Percentiles rank a stretch among this genome's conserved stretches.
Evolutionary conservation across 2,113 vertebrate species (phyloP).

Genomic region (Sphaerodactylus townsendi): DNA sequence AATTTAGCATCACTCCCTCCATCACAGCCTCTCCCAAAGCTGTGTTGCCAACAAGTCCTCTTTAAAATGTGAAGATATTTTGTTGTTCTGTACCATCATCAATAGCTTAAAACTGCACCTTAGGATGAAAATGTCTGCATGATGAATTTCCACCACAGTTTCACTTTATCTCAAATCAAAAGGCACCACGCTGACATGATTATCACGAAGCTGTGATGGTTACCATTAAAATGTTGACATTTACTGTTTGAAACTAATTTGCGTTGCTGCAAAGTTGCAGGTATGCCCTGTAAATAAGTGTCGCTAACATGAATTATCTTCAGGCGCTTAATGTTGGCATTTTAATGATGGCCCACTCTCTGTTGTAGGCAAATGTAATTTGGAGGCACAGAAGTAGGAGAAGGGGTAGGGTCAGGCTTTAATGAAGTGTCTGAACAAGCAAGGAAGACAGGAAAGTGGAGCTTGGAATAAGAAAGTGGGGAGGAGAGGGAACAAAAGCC

Average conservation of each 20-base stretch:
- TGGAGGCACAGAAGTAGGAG: slow-evolving; percentile 38
- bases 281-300: slow-evolving; percentile 63
- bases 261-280: slow-evolving; percentile 47
- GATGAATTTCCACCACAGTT: slow-evolving; percentile 43
- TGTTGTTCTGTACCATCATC: slow-evolving; percentile 12
- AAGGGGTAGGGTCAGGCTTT: slow-evolving; percentile 30
- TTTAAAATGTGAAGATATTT: neutral
- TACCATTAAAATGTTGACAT: slow-evolving; percentile 53
- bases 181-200: slow-evolving; percentile 31
- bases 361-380: slow-evolving; percentile 45
- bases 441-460: slow-evolving; percentile 43
- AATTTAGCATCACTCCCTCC: neutral
- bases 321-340: slow-evolving; percentile 56
- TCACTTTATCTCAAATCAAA: slow-evolving; percentile 49
- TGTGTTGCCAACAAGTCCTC: neutral
- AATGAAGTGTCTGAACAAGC: slow-evolving; percentile 47
- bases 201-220: slow-evolving; percentile 31
- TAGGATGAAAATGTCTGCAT: slow-evolving; percentile 25
- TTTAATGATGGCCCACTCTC: slow-evolving; percentile 43
- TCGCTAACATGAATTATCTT: slow-evolving; percentile 46
- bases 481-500: neutral
- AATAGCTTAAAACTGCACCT: slow-evolving; percentile 19
- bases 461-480: slow-evolving; percentile 40
- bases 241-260: slow-evolving; percentile 55
- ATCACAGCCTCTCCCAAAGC: too few species aligned